Conservation (phyloP, 2,797 vertebrate genomes). For the Cercopithecus mitis region DNA sequence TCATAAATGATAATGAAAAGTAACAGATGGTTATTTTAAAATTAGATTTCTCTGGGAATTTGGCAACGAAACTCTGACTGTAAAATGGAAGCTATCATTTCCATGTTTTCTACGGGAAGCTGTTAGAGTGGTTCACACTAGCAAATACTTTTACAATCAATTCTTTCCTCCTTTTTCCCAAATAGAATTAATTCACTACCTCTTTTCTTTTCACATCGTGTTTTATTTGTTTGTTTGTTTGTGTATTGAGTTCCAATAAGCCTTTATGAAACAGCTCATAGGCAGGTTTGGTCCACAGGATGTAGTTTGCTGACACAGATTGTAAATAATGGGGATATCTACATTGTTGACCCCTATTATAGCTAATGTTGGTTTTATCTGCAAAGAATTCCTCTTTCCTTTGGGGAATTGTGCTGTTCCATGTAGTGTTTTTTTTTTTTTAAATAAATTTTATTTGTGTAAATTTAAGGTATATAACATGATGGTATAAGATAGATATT, state of each 20-base stretch:
- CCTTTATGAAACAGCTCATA: not conserved
- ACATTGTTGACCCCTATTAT: not conserved
- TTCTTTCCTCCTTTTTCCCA: not conserved
- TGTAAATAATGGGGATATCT: not conserved
- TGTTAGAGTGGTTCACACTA: not conserved
- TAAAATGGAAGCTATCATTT: conserved; percentile 20
- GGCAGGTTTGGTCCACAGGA: not conserved
- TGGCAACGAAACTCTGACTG: conserved; percentile 5
- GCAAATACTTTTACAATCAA: not conserved
- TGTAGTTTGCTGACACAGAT: not conserved
- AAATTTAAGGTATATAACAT: not conserved
- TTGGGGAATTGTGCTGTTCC: not conserved
- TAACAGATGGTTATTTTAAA: conserved; percentile 43
- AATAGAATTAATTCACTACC: not conserved
- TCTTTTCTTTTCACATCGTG: not conserved
- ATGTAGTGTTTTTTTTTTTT: not conserved
- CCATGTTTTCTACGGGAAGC: not conserved
- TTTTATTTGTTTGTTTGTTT: not conserved
- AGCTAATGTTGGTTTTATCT: not conserved
- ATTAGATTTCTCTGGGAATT: conserved; percentile 46
- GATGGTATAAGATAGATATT: not conserved
- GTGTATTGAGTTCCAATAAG: not conserved
- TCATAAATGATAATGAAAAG: conserved; percentile 6
- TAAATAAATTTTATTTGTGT: not conserved
- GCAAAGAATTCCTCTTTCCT: not conserved